Conservation (phyloP, 2,888 invertebrate species). For the Thymelicus sylvestris region DNA sequence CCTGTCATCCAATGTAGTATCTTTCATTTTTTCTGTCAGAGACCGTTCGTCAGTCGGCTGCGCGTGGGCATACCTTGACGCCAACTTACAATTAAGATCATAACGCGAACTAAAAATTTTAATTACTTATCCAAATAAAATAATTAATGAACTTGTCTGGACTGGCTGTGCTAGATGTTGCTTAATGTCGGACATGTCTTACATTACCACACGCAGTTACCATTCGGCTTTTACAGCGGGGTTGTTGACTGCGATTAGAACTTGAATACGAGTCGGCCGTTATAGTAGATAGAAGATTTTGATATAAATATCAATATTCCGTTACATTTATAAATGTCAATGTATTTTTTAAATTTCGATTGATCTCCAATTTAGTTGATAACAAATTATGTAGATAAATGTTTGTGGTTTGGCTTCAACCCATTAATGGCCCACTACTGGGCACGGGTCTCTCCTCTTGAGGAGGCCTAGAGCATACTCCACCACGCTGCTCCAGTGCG, state of each 20-base stretch:
- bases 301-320: no score
- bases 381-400: no score
- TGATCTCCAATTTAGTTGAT: no score
- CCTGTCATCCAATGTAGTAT: slow-evolving; percentile 8
- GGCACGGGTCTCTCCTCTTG: no score
- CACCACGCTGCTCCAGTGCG: no score
- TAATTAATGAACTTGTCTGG: slow-evolving; percentile 11
- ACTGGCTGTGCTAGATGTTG: not conserved
- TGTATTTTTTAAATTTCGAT: no score
- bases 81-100: slow-evolving; percentile 18
- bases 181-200: slow-evolving; percentile 1
- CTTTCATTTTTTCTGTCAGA: slow-evolving; percentile 4
- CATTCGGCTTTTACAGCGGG: not conserved
- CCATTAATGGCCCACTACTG: no score
- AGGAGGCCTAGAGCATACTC: no score
- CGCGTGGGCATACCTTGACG: slow-evolving; percentile 27
- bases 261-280: not conserved
- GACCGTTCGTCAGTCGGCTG: not conserved
- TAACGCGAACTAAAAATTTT: slow-evolving; percentile 21
- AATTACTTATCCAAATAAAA: slow-evolving; percentile 29
- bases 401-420: no score
- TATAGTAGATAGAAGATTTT: no score
- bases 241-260: not conserved
- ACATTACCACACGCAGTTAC: not conserved
- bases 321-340: no score